Percentiles rank a stretch among this genome's conserved stretches.
Conservation (phyloP, 1,140 invertebrate genomes). For the Lithobius niger region DNA sequence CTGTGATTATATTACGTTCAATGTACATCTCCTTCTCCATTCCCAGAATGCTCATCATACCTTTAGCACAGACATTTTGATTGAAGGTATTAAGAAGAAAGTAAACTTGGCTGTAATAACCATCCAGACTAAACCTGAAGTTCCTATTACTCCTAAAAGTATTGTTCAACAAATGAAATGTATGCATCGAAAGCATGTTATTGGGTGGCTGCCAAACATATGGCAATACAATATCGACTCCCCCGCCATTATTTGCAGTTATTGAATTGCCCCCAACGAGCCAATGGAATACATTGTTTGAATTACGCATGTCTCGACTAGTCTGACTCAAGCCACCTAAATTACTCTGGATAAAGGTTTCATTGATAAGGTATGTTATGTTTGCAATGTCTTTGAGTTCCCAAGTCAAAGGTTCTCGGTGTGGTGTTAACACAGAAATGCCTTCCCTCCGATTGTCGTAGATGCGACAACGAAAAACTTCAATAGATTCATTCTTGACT, state of each 20-base stretch:
- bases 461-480: slow-evolving; percentile 61
- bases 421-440: slow-evolving; percentile 63
- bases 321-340: slow-evolving; percentile 68
- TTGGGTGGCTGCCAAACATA: slow-evolving; percentile 92
- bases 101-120: slow-evolving; percentile 67
- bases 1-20: slow-evolving; percentile 54
- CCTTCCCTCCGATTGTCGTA: slow-evolving; percentile 64
- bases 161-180: slow-evolving; percentile 70
- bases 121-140: slow-evolving; percentile 70
- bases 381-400: slow-evolving; percentile 60
- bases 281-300: slow-evolving; percentile 91
- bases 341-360: slow-evolving; percentile 66
- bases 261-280: slow-evolving; percentile 73
- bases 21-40: slow-evolving; percentile 91
- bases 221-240: slow-evolving; percentile 69
- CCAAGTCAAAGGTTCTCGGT: slow-evolving; percentile 63
- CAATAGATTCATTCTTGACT: slow-evolving; percentile 74
- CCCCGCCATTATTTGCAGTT: slow-evolving; percentile 65
- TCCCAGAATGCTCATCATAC: slow-evolving; percentile 71
- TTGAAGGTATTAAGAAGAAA: slow-evolving; percentile 73
- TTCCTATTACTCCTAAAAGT: slow-evolving; percentile 71
- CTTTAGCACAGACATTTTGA: slow-evolving; percentile 66
- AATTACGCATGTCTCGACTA: slow-evolving; percentile 74
- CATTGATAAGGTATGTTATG: slow-evolving; percentile 71
- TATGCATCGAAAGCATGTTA: slow-evolving; percentile 88